Conservation (phyloP, 2,113 vertebrate species). For the Mormyrus iriodes region DNA sequence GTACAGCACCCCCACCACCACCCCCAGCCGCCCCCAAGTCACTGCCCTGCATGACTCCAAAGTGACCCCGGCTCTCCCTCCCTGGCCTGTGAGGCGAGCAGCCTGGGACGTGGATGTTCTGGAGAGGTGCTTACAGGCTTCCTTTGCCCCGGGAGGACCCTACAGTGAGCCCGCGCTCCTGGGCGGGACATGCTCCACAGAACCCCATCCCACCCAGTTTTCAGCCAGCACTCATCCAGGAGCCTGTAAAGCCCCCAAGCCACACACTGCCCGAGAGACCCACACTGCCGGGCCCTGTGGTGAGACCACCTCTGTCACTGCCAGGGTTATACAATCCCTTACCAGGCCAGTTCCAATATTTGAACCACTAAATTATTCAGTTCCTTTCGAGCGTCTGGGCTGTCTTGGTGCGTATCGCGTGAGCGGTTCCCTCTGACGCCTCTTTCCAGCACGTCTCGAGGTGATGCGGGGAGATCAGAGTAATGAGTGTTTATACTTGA, state of each 20-base stretch:
- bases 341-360: background rate
- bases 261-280: background rate
- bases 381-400: background rate
- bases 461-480: background rate
- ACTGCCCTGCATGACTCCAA: background rate
- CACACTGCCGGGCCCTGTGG: background rate
- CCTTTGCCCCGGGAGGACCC: background rate
- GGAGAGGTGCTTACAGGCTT: background rate
- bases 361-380: slow-evolving; percentile 13
- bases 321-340: background rate
- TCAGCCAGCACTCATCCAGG: background rate
- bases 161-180: background rate
- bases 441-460: background rate
- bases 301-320: background rate
- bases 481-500: slow-evolving; percentile 9
- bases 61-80: background rate
- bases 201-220: background rate
- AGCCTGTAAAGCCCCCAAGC: background rate
- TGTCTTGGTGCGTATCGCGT: background rate
- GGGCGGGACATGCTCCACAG: background rate
- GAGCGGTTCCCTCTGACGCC: background rate
- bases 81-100: background rate
- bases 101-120: background rate
- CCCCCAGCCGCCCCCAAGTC: too few relatives aligned
- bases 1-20: background rate